Evolutionary conservation across 2,113 vertebrate genomes (phyloP).

Genomic region (Eulemur rufifrons): DNA sequence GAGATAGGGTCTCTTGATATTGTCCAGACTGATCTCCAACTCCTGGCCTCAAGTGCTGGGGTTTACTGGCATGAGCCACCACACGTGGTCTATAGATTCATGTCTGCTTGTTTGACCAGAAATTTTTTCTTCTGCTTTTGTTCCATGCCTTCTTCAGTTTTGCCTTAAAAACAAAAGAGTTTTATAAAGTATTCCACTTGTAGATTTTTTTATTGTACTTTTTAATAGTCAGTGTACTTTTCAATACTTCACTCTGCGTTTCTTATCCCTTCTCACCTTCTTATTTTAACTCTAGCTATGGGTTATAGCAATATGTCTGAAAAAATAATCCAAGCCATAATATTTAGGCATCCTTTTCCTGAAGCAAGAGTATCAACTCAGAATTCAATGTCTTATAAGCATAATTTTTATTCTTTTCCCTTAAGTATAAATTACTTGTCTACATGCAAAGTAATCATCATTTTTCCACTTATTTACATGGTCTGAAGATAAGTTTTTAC

Average conservation of each 20-base stretch:
- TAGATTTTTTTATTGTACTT: not conserved
- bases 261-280: not conserved
- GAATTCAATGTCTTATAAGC: not conserved
- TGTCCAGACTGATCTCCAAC: too few species aligned
- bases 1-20: too few species aligned
- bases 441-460: not conserved
- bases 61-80: too few species aligned
- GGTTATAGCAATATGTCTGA: not conserved
- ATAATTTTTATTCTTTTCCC: not conserved
- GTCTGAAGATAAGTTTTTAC: not conserved
- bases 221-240: not conserved
- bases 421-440: not conserved
- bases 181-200: not conserved
- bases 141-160: not conserved
- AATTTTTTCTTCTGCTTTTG: not conserved
- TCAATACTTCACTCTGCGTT: not conserved
- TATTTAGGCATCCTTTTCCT: slow-evolving; percentile 26
- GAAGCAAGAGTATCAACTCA: not conserved
- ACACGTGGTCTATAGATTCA: not conserved
- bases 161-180: not conserved
- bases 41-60: too few species aligned
- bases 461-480: slow-evolving; percentile 11
- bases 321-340: not conserved
- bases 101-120: not conserved
- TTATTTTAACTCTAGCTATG: slow-evolving; percentile 6